Evolutionary conservation across 2,888 invertebrate genomes (phyloP).

Genomic region (Hirtodrosophila trivittata): DNA sequence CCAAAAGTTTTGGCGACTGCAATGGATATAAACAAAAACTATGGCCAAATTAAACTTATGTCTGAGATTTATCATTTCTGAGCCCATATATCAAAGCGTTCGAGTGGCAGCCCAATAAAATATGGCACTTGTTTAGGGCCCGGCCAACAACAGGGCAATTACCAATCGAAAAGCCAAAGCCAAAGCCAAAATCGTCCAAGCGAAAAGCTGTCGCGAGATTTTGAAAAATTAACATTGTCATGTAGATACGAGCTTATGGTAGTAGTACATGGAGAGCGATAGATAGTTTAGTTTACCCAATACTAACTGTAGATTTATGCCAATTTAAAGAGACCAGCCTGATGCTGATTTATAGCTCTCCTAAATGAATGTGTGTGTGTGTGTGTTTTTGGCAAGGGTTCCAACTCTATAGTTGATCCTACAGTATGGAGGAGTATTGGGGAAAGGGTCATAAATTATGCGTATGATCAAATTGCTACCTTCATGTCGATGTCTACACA

Average conservation of each 20-base stretch:
- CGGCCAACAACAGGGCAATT: constrained; percentile 63
- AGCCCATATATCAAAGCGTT: constrained; percentile 61
- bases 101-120: constrained; percentile 76
- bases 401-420: neutral
- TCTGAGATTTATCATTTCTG: constrained; percentile 69
- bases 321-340: constrained; percentile 67
- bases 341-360: constrained; percentile 69
- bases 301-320: constrained; percentile 65
- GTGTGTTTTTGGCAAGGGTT: constrained; percentile 31
- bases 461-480: constrained; percentile 77
- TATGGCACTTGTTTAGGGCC: constrained; percentile 73
- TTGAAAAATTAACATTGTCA: constrained; percentile 74
- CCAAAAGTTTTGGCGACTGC: constrained; percentile 51
- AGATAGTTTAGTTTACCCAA: constrained; percentile 29
- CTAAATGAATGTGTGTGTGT: no score
- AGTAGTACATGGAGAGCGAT: constrained; percentile 12
- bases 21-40: constrained; percentile 33
- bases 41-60: constrained; percentile 67
- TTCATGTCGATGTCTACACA: constrained; percentile 57
- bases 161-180: constrained; percentile 43
- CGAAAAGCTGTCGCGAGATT: constrained; percentile 75
- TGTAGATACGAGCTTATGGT: constrained; percentile 6
- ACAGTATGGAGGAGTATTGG: constrained; percentile 17
- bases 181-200: constrained; percentile 38
- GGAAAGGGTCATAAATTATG: constrained; percentile 62